Evolutionary conservation across 2,797 vertebrate species (phyloP), one percentile per base, ranked within the genome.

Genomic region (Acipenser ruthenus): DNA sequence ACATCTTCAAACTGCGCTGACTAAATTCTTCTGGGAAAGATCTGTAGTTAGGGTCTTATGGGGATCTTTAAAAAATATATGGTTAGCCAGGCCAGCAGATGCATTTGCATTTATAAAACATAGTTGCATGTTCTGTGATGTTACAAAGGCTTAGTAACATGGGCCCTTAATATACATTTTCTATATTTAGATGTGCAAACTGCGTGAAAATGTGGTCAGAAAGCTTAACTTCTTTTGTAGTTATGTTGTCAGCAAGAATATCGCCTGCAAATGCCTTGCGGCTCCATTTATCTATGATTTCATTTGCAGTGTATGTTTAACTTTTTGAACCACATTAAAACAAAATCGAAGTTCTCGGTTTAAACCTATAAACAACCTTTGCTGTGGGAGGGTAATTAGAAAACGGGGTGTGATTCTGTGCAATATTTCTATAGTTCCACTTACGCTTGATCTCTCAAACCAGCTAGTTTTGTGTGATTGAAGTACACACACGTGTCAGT

Each of bases 171-270:
- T 37, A 37, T 37, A 37, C 37, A 5, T 37, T 0, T 37, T 63
- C 60, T 67, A 70, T 67, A 63, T 70, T 18, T 56, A 62, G 65
- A 65, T 55, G 37, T 37, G 37, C 37, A 37, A 37, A 37, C 37
- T 37, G 65, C 18, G 11, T 63, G 50, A 66, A 63, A 70, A 63
- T 67, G 65, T 70, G 58, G 63, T 64, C 58, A 55, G 53, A 37
- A 62, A 63, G 53, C 61, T 67, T 67, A 47, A 64, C 65, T 6
- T 48, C 69, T 70, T 66, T 70, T 63, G 69, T 70, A 59, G 60
- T 59, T 51, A 53, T 62, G 51, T 47, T 59, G 15, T 65, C 63
- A 56, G 50, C 53, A 48, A 49, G 69, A 70, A 66, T 70, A 70
- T 64, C 37, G 49, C 53, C 61, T 37, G 37, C 37, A 37, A 37